Conservation (phyloP, 1,140 invertebrate genomes). For the Pseudomyrmex gracilis region DNA sequence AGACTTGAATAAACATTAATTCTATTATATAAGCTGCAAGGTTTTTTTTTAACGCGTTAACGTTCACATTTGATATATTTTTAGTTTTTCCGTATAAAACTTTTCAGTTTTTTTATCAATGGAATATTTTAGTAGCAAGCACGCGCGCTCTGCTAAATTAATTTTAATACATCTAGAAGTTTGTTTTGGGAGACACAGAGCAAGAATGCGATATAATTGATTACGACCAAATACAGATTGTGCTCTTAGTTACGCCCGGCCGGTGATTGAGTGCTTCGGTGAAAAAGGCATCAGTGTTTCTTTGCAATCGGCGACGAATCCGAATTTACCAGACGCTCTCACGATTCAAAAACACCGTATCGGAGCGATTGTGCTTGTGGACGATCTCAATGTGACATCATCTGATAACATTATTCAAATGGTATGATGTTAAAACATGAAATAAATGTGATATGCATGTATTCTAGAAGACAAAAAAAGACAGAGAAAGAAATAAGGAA, state of each 20-base stretch:
- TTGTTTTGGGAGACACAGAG: too few species aligned
- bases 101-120: too few species aligned
- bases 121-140: too few species aligned
- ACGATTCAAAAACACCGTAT: slow-evolving; percentile 76
- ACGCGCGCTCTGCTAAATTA: too few species aligned
- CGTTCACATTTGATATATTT: too few species aligned
- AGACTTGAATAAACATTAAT: too few species aligned
- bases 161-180: too few species aligned
- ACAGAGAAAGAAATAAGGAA: not conserved
- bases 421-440: slow-evolving; percentile 64
- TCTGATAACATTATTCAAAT: slow-evolving; percentile 77
- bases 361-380: slow-evolving; percentile 77
- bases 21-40: too few species aligned
- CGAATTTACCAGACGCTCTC: slow-evolving; percentile 75
- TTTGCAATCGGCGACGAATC: slow-evolving; percentile 73
- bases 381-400: slow-evolving; percentile 77
- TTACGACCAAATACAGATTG: slow-evolving; percentile 68
- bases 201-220: not conserved
- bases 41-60: too few species aligned
- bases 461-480: too few species aligned
- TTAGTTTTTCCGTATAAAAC: too few species aligned
- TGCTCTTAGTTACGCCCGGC: slow-evolving; percentile 69
- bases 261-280: slow-evolving; percentile 75
- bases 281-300: slow-evolving; percentile 74
- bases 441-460: too few species aligned